Evolutionary conservation across 1,140 invertebrate species (phyloP), one percentile per base, ranked within the genome.

Genomic region (Diabrotica virgifera): DNA sequence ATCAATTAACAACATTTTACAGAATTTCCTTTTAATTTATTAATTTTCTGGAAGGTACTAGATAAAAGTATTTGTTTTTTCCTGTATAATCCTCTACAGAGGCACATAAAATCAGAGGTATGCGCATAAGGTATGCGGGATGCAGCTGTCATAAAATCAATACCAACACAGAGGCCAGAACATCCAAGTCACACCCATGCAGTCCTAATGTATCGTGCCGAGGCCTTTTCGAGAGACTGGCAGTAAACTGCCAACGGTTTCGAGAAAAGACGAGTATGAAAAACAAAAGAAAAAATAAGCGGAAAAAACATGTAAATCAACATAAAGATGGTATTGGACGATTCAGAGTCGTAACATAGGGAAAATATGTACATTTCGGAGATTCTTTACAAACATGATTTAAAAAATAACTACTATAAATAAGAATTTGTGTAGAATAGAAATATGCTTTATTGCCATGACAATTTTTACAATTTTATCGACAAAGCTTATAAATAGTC

Each of bases 141-240:
- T 46, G 40, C 40, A 46, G 40, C n/a, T 46, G 40, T 46, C 40
- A 46, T 46, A 46, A 46, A 46, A 46, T 46, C 40, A 46, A 46
- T 46, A 46, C 40, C 40, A 46, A 46, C 40, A 46, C 40, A 46
- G 40, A 46, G n/a, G 40, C n/a, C 8, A 46, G 40, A n/a, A n/a
- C 40, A 46, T 46, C 40, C 40, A 46, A 46, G 40, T 46, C 40
- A 46, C 40, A 46, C 40, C 40, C 40, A 46, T 46, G n/a, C 40
- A 46, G n/a, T 46, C 40, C 40, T 46, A 46, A 46, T 46, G n/a
- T n/a, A 46, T 46, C 40, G 40, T 46, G 8, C 40, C n/a, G 40
- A 46, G 40, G 8, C 40, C 40, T 46, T 46, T 46, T 46, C 40
- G 8, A 46, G 40, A 46, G 40, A 46, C 40, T 46, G 40, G 5